Evolutionary conservation across 2,113 vertebrate species (phyloP).

Genomic region (Dermatemys mawii): DNA sequence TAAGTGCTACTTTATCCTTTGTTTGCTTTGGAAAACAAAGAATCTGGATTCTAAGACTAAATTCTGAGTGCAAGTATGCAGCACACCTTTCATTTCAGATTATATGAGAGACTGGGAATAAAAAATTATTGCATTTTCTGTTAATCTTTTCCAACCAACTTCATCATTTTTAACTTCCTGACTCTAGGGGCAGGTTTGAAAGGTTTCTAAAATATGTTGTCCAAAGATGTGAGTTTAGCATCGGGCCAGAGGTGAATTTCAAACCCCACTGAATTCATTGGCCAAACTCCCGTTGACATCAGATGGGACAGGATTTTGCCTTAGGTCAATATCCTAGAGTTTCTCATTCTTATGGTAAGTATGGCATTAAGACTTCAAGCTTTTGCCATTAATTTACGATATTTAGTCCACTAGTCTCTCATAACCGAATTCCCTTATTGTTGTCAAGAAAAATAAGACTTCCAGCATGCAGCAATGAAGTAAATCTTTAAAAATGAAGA

Average conservation of each 20-base stretch:
- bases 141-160: neutral
- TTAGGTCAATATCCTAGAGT: neutral
- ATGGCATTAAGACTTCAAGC: neutral
- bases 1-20: neutral
- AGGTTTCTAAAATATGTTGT: neutral
- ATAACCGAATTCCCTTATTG: neutral
- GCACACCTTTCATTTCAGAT: neutral
- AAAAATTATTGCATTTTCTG: neutral
- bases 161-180: neutral
- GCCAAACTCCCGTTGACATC: neutral
- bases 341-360: neutral
- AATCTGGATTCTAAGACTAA: neutral
- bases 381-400: neutral
- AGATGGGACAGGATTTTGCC: neutral
- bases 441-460: neutral
- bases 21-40: neutral
- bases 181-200: neutral
- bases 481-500: neutral
- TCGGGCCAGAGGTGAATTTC: neutral
- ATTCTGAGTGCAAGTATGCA: neutral
- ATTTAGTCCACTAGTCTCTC: neutral
- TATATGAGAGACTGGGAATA: neutral
- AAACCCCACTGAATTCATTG: neutral
- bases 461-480: neutral
- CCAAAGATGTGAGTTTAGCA: neutral